Evolutionary conservation across 2,113 vertebrate species (phyloP), one percentile per base, ranked within the genome.

Genomic region (Larimichthys polyactis): DNA sequence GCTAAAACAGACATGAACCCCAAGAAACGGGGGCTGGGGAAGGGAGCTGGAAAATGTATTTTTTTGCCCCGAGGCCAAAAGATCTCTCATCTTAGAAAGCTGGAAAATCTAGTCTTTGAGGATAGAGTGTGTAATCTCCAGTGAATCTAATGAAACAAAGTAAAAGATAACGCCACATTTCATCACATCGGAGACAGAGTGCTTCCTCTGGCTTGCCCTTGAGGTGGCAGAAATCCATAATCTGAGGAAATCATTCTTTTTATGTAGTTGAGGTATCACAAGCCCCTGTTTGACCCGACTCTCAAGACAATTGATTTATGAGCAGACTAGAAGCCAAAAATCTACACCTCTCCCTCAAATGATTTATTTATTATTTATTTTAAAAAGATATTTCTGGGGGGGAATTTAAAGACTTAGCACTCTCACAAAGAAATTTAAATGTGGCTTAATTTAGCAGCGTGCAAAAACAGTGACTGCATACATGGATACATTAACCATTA

Each of bases 131-230:
- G 88, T 91, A 94, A 94, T 96, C 93, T 95, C 91, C 87, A 90
- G 87, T 86, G 91, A 88, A 92, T 94, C 91, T 94, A 94, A 94
- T 93, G 93, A 93, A 94, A 95, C 91, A 92, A 94, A 95, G 93
- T 93, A 95, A 95, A 95, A 94, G 92, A 93, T 95, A 93, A 94
- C 82, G 88, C 92, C 93, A 92, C 93, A 85, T 93, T 94, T 90
- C 90, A 94, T 94, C 92, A 93, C 81, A 71, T 90, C 81, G 84
- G 73, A 91, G 88, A 91, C 79, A 71, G 85, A 90, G 91, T 68
- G 60, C 90, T 91, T 92, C 91, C 93, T 92, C 79, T 73, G 82
- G 91, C 80, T 79, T 79, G 89, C 91, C 93, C 93, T 94, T 87
- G 88, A 95, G 94, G 90, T 94, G 92, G 87, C 83, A 86, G 88